Conservation (phyloP, 2,113 vertebrate species). For the Orientallactaga bullata region DNA sequence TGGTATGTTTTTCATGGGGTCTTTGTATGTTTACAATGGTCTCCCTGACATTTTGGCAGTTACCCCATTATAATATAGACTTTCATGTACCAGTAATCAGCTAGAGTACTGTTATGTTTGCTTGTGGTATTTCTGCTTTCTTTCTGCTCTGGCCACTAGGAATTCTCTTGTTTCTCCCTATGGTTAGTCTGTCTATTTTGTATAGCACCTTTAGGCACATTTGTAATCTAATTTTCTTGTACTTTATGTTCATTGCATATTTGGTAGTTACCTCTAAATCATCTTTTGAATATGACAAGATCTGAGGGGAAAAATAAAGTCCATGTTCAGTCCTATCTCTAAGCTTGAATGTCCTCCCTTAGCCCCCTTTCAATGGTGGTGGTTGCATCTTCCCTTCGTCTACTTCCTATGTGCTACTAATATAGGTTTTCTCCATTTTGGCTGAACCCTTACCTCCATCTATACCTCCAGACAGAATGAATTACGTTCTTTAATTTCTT, state of each 20-base stretch:
- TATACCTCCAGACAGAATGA: background rate
- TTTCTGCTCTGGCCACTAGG: constrained; percentile 16
- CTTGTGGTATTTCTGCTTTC: background rate
- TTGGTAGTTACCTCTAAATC: constrained; percentile 23
- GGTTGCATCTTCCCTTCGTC: background rate
- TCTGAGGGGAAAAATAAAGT: background rate
- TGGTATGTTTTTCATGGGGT: background rate
- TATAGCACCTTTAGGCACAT: background rate
- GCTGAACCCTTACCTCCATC: background rate
- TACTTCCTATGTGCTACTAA: background rate
- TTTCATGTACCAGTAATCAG: background rate
- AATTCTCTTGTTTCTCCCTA: constrained; percentile 27
- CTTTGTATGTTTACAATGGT: constrained; percentile 4
- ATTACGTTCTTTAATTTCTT: background rate
- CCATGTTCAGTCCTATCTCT: background rate
- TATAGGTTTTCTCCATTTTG: background rate
- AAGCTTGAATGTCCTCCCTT: background rate
- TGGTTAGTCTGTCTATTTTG: constrained; percentile 2
- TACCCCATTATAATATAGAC: constrained; percentile 44
- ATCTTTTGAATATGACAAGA: background rate
- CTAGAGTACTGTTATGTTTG: background rate
- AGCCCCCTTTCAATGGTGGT: background rate
- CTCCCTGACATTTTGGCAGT: constrained; percentile 4
- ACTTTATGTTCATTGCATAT: background rate
- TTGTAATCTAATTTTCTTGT: constrained; percentile 43